phyloP scores from a whole-genome alignment of 2,113 vertebrate genomes.

The Misgurnus anguillicaudatus region DNA sequence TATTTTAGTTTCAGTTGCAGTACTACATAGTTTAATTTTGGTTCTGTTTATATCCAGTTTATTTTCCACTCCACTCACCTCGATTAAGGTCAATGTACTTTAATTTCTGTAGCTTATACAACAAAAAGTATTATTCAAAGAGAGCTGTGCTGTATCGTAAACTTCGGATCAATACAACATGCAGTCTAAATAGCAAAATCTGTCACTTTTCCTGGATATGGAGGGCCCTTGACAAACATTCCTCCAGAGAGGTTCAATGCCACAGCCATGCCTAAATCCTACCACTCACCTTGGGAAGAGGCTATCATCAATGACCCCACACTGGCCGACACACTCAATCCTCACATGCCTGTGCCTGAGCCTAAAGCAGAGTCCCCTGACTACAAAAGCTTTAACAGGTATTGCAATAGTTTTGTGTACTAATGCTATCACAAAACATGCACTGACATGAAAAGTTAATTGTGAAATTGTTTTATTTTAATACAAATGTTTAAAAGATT shows the following conservation, averaged over 20 bases:
- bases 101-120: background rate
- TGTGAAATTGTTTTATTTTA: background rate
- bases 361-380: constrained; percentile 80
- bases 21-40: background rate
- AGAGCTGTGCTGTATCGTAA: background rate
- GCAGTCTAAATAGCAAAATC: background rate
- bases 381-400: constrained; percentile 97
- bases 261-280: constrained; percentile 84
- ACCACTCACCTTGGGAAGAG: constrained; percentile 96
- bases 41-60: background rate
- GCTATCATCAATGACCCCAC: constrained; percentile 88
- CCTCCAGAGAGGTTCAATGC: constrained; percentile 84
- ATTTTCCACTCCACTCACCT: background rate
- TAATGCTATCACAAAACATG: background rate
- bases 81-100: background rate
- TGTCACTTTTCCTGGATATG: constrained; percentile 70
- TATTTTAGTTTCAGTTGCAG: background rate
- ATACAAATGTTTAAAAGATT: background rate
- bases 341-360: constrained; percentile 80
- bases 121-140: background rate
- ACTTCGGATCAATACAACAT: background rate
- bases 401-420: constrained; percentile 35
- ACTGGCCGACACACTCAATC: constrained; percentile 84
- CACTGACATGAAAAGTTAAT: background rate
- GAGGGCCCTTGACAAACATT: constrained; percentile 80